phyloP scores from a whole-genome alignment of 2,797 vertebrate species.

The Acanthiza pusilla region DNA sequence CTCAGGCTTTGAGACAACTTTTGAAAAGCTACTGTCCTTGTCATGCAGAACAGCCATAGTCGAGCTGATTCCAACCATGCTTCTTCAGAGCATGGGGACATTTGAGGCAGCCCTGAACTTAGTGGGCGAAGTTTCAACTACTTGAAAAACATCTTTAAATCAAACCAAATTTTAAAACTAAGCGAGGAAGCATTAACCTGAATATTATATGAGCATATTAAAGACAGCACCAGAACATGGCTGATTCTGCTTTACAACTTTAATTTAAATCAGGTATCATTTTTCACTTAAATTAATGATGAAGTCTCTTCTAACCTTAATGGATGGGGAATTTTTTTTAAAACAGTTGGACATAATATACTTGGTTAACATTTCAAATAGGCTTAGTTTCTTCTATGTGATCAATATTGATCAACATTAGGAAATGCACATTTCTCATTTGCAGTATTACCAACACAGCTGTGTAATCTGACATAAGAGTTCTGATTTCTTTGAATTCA shows the following conservation, averaged over 20 bases:
- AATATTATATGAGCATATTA: background rate
- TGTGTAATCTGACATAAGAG: background rate
- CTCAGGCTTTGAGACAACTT: background rate
- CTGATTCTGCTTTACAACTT: background rate
- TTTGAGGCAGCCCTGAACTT: background rate
- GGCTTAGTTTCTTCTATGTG: background rate
- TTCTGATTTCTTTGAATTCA: background rate
- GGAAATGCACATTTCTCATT: background rate
- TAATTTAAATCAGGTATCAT: background rate
- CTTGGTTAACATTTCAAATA: background rate
- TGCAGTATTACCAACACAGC: background rate
- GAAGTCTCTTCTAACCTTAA: background rate
- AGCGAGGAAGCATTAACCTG: background rate
- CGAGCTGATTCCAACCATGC: background rate
- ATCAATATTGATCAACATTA: background rate
- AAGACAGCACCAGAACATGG: background rate
- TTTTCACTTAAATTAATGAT: background rate
- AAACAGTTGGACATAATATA: background rate
- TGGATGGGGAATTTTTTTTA: background rate
- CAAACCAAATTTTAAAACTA: background rate
- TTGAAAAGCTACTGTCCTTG: background rate
- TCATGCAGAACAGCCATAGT: background rate
- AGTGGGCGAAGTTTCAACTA: background rate
- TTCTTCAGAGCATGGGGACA: background rate
- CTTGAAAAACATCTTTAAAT: background rate